These are phyloP conservation scores for Tupaia chinensis DNA, from an alignment of 2,113 vertebrate genomes.

Conservation along the genomic window DNA sequence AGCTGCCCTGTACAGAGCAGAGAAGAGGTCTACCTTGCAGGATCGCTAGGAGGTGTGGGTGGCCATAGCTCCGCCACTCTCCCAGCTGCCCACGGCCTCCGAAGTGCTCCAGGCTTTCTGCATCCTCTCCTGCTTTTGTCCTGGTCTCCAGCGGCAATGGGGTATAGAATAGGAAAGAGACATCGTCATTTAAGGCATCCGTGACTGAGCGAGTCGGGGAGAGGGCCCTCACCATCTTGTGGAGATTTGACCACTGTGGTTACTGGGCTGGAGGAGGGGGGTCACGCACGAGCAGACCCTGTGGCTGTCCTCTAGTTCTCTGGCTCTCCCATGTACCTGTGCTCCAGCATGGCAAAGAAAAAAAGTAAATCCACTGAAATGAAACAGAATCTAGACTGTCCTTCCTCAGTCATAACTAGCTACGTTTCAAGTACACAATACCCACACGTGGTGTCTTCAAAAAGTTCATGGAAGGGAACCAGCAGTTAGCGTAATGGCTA, in stretches of 20 bases:
- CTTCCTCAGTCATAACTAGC: not conserved
- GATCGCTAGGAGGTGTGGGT: not conserved
- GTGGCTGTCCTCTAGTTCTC: no score
- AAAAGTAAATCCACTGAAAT: conserved; percentile 11
- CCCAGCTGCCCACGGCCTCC: not conserved
- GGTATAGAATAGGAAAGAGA: not conserved
- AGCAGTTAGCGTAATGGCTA: no score
- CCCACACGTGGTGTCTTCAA: not conserved
- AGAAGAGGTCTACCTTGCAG: not conserved
- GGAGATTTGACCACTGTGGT: not conserved
- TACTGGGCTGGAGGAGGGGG: no score
- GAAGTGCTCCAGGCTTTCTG: not conserved
- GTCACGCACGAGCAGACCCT: no score
- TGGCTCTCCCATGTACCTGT: no score
- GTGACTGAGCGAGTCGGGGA: not conserved
- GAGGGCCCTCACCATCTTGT: not conserved
- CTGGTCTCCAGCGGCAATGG: not conserved
- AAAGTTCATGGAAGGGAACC: no score
- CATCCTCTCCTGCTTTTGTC: not conserved
- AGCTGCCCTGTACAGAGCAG: not conserved
- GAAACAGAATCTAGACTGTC: not conserved
- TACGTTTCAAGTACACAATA: not conserved
- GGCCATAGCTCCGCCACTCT: not conserved
- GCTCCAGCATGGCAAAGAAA: no score
- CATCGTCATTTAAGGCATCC: not conserved